Evolutionary conservation across 53 echinoderm and acorn worm species (phyloP).

Genomic region (Hippasteria phrygiana): DNA sequence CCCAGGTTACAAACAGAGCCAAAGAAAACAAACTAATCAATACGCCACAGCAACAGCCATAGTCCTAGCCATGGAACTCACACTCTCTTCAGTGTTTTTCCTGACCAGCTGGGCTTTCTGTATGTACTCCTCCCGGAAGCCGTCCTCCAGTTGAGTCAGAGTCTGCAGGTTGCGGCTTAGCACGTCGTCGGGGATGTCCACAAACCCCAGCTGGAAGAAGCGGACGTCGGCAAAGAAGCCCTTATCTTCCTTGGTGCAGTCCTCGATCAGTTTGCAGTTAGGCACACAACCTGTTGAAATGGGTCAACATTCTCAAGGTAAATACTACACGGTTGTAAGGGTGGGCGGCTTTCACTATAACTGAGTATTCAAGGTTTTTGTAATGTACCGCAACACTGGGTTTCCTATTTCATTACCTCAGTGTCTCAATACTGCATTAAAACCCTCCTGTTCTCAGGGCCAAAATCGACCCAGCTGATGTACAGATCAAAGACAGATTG

Average conservation of each 20-base stretch:
- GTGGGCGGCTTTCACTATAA: too few relatives aligned
- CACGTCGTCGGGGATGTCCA: conserved; percentile 74
- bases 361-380: too few relatives aligned
- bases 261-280: conserved; percentile 31
- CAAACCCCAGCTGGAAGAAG: conserved; percentile 75
- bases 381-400: too few relatives aligned
- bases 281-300: conserved; percentile 15
- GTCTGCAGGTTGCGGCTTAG: conserved; percentile 70
- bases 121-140: conserved; percentile 55
- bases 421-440: too few relatives aligned
- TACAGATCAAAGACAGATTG: too few relatives aligned
- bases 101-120: conserved; percentile 71
- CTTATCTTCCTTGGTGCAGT: conserved; percentile 71
- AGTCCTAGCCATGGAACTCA: conserved; percentile 26
- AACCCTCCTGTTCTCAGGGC: too few relatives aligned
- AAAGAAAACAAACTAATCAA: too few relatives aligned
- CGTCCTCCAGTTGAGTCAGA: conserved; percentile 76
- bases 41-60: background rate
- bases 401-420: too few relatives aligned
- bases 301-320: background rate
- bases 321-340: too few relatives aligned
- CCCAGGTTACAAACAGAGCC: too few relatives aligned
- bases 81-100: conserved; percentile 64
- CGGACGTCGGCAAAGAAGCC: conserved; percentile 75
- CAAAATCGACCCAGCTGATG: too few relatives aligned